Percentiles rank a stretch among this genome's conserved stretches.
Conservation (phyloP, 2,113 vertebrate genomes). For the Hepsetus odoe region DNA sequence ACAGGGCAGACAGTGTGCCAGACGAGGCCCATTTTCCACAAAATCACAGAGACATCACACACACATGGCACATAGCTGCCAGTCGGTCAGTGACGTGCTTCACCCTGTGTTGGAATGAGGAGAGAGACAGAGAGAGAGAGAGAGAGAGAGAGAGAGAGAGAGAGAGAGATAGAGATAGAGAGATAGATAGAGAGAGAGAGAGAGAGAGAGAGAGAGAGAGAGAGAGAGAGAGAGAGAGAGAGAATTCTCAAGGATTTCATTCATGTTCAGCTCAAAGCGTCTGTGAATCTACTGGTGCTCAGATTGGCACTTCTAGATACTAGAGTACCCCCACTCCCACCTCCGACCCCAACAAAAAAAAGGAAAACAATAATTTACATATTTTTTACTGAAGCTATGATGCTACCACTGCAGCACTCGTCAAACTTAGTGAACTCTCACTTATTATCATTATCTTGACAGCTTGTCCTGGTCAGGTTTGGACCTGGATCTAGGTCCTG, state of each 20-base stretch:
- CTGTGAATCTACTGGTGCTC: constrained; percentile 1
- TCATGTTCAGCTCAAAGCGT: constrained; percentile 23
- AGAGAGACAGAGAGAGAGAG: neutral
- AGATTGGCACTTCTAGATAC: neutral
- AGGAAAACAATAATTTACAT: too few species aligned
- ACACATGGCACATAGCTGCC: constrained; percentile 55
- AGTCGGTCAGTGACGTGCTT: constrained; percentile 30
- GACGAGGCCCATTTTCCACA: constrained; percentile 35
- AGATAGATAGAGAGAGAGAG: constrained; percentile 12
- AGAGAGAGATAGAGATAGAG: neutral
- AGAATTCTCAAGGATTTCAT: constrained; percentile 36
- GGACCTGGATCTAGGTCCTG: too few species aligned
- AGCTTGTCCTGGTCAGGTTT: too few species aligned
- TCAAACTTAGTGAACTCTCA: too few species aligned
- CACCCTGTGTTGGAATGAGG: constrained; percentile 16
- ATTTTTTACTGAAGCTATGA: too few species aligned
- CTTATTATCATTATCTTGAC: too few species aligned
- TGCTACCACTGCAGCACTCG: too few species aligned
- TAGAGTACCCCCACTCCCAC: too few species aligned
- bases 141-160: constrained; percentile 19
- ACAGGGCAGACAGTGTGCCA: constrained; percentile 42
- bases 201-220: constrained; percentile 16
- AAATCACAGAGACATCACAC: constrained; percentile 42
- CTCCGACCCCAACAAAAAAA: too few species aligned
- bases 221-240: neutral